Conservation (phyloP, 2,797 vertebrate genomes). For the Erethizon dorsatum region DNA sequence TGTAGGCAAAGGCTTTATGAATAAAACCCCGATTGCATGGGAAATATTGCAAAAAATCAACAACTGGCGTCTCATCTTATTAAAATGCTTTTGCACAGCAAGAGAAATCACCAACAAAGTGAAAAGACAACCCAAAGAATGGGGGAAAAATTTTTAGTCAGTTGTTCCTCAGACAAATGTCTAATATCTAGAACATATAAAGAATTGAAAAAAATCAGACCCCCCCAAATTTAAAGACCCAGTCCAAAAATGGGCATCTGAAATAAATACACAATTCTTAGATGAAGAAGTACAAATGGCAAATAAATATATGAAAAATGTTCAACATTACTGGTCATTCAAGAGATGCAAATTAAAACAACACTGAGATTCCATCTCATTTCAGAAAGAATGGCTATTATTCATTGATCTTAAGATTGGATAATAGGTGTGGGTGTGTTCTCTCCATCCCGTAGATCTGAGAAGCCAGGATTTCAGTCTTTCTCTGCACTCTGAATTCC, state of each 20-base stretch:
- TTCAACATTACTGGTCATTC: not conserved
- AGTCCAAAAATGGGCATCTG: not conserved
- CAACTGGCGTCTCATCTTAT: not conserved
- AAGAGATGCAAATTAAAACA: not conserved
- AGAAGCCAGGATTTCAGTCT: not conserved
- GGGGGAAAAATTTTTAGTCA: not conserved
- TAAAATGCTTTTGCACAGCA: not conserved
- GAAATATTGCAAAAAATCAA: not conserved
- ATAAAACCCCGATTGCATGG: not conserved
- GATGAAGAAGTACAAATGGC: too few relatives aligned
- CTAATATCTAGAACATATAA: not conserved
- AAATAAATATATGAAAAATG: too few relatives aligned
- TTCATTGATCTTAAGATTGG: not conserved
- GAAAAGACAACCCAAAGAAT: not conserved
- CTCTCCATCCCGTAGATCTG: not conserved
- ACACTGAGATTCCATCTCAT: not conserved
- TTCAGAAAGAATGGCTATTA: not conserved
- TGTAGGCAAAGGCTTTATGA: not conserved
- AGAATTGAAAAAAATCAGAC: not conserved
- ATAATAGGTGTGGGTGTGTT: not conserved
- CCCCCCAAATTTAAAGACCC: not conserved
- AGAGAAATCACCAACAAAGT: not conserved
- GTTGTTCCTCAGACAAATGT: not conserved
- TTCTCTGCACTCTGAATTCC: not conserved
- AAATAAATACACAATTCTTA: not conserved